Evolutionary conservation across 1,140 invertebrate genomes (phyloP).

Genomic region (Battus philenor): DNA sequence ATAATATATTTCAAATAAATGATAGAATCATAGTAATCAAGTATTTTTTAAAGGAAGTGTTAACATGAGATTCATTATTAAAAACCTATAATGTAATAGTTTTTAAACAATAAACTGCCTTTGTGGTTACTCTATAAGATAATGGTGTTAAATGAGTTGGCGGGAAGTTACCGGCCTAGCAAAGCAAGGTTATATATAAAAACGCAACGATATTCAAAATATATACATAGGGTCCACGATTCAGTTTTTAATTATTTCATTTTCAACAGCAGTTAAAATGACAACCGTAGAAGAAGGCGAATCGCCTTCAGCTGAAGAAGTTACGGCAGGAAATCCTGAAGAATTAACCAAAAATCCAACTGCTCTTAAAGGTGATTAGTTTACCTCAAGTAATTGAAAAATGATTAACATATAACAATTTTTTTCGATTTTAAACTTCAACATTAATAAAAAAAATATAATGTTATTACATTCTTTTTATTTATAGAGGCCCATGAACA

Average conservation of each 20-base stretch:
- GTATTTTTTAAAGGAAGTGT: too few species aligned
- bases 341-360: constrained; percentile 81
- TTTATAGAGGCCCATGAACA: constrained; percentile 83
- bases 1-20: constrained; percentile 12
- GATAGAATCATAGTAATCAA: too few species aligned
- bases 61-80: background rate
- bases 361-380: constrained; percentile 78
- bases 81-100: background rate
- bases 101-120: background rate
- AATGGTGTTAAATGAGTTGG: constrained; percentile 18
- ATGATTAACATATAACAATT: background rate
- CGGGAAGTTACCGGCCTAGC: constrained; percentile 31
- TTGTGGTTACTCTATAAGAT: background rate
- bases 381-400: background rate
- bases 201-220: too few species aligned
- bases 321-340: constrained; percentile 76
- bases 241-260: too few species aligned
- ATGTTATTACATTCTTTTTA: constrained; percentile 12
- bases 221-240: too few species aligned
- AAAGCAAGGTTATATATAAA: constrained; percentile 47
- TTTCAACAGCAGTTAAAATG: constrained; percentile 43
- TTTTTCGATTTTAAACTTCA: background rate
- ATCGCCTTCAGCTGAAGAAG: constrained; percentile 42
- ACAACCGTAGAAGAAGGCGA: constrained; percentile 64
- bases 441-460: background rate